A percentile compares a stretch with the other conserved stretches of the same genome.
These are phyloP conservation scores for Opisthograptis luteolata DNA, from an alignment of 2,888 invertebrate species.

Conservation along the genomic window DNA sequence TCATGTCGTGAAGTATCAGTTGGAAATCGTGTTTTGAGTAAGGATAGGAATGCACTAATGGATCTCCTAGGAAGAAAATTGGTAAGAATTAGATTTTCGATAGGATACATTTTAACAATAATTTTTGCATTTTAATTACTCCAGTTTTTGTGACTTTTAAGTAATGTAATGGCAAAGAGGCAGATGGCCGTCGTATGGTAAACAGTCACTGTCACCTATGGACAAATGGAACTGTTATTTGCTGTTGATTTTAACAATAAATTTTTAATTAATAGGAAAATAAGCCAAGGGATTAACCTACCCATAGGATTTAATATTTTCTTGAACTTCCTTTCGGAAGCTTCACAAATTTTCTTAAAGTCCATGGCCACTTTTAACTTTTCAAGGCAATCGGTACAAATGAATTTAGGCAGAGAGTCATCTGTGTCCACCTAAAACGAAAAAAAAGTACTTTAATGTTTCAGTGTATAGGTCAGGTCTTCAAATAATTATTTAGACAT, in stretches of 20 bases:
- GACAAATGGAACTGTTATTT: no score
- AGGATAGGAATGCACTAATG: conserved; percentile 69
- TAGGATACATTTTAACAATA: background rate
- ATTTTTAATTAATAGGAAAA: background rate
- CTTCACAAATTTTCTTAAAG: conserved; percentile 71
- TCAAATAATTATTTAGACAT: no score
- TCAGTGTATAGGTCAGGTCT: no score
- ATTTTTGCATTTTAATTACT: no score
- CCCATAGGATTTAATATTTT: conserved; percentile 73
- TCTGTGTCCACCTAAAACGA: conserved; percentile 59
- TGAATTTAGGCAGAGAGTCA: conserved; percentile 75
- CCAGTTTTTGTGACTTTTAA: no score
- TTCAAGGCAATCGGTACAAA: conserved; percentile 71
- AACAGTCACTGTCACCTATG: no score
- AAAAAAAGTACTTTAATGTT: conserved; percentile 5
- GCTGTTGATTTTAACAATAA: no score
- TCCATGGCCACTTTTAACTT: conserved; percentile 62
- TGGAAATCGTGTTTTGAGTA: conserved; percentile 80
- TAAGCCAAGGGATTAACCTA: conserved; percentile 32
- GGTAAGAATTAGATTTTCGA: background rate
- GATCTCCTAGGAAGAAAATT: conserved; percentile 56
- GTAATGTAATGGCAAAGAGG: no score
- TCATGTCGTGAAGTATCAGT: conserved; percentile 73
- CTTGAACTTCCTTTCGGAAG: conserved; percentile 69
- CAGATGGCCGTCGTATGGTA: no score